Conservation (phyloP, 2,797 vertebrate species). For the Pelobates cultripes region DNA sequence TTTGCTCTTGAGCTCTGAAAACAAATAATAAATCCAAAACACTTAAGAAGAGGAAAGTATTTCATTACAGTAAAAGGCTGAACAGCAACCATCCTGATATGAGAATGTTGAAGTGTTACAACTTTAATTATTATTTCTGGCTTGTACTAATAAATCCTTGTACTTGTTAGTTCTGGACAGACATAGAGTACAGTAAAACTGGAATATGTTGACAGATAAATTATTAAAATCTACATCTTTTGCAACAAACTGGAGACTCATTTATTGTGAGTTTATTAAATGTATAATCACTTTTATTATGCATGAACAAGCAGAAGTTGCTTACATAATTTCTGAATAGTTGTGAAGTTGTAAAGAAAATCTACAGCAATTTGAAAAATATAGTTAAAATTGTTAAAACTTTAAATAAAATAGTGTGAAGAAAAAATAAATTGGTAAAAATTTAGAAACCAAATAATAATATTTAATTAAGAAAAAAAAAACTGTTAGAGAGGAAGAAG, state of each 20-base stretch:
- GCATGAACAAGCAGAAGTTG: not conserved
- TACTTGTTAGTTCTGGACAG: not conserved
- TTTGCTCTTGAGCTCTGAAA: no score
- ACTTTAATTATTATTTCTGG: constrained; percentile 3
- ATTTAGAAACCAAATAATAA: no score
- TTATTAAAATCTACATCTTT: not conserved
- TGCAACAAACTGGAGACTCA: not conserved
- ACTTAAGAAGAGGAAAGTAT: not conserved
- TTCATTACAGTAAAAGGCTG: not conserved
- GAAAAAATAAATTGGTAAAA: no score
- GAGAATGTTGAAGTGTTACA: not conserved
- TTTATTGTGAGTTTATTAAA: not conserved
- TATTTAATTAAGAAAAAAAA: no score
- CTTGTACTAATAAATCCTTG: not conserved
- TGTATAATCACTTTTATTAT: not conserved
- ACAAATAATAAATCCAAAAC: not conserved
- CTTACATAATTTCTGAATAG: not conserved
- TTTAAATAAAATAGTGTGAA: no score
- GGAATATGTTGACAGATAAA: not conserved
- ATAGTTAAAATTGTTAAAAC: no score
- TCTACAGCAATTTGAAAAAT: not conserved
- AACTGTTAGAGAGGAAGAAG: no score
- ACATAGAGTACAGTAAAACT: not conserved
- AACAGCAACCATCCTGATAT: not conserved
- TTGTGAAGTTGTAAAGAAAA: not conserved